These are phyloP conservation scores for Eumacrocentrus americanus DNA, from an alignment of 2,888 invertebrate species.

Conservation along the genomic window DNA sequence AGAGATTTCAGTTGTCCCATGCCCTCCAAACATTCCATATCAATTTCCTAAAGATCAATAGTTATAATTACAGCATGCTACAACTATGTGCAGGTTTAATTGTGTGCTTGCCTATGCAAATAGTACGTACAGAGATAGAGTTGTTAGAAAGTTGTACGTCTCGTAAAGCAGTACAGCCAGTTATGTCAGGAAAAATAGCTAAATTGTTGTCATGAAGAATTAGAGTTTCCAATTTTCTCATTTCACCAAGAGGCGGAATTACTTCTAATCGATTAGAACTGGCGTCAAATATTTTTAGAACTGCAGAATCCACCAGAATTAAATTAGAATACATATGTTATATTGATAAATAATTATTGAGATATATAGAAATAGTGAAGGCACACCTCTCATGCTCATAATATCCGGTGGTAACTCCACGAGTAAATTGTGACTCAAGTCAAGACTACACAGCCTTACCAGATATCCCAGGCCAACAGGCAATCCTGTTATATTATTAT, in stretches of 20 bases:
- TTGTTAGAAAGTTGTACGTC: conserved; percentile 87
- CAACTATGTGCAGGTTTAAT: too few species aligned
- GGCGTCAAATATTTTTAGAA: conserved; percentile 74
- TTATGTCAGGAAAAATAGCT: conserved; percentile 75
- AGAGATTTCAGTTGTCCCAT: conserved; percentile 76
- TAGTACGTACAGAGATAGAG: conserved; percentile 69
- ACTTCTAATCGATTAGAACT: conserved; percentile 73
- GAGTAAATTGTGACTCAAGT: conserved; percentile 77
- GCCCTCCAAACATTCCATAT: conserved; percentile 73
- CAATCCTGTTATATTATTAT: conserved; percentile 75
- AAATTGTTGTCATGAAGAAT: conserved; percentile 86
- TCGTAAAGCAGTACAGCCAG: conserved; percentile 76
- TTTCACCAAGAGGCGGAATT: conserved; percentile 74
- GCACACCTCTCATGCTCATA: conserved; percentile 78
- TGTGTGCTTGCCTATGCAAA: too few species aligned
- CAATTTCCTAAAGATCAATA: conserved; percentile 68
- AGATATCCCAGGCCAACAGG: conserved; percentile 85
- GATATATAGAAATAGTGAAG: conserved; percentile 3
- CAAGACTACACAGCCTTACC: conserved; percentile 75
- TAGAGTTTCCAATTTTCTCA: conserved; percentile 76
- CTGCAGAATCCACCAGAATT: conserved; percentile 60
- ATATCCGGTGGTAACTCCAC: conserved; percentile 80
- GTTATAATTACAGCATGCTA: too few species aligned
- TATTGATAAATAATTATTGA: background rate
- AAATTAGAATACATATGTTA: background rate